Evolutionary conservation across 2,797 vertebrate genomes (phyloP), one percentile per base, ranked within the genome.

Genomic region (Cossypha heuglini): DNA sequence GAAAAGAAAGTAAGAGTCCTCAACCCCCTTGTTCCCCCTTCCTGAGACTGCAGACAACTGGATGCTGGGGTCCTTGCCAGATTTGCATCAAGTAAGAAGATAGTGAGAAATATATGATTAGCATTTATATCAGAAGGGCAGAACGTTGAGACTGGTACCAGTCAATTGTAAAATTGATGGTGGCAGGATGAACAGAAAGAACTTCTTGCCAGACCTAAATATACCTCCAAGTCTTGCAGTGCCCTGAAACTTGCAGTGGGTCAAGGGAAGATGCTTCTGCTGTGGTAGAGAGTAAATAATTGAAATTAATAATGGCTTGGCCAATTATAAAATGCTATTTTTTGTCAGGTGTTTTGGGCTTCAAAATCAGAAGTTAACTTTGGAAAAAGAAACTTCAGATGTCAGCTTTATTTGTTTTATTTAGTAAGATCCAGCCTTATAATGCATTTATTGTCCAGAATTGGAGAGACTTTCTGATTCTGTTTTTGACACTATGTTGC

Each of bases 91-190:
- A 57, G 24, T 48, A 57, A 63, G 40, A 62, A 55, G 25, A 10
- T 29, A 40, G 46, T 46, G 77, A 71, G 69, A 72, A 78, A 31
- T 28, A 10, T 20, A 37, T 87, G 33, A 88, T 86, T 89, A 94
- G n/a, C 78, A 85, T 93, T 87, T 91, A 58, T 89, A 75, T 89
- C 49, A 91, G 80, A 84, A 92, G 84, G 18, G 16, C n/a, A 72
- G 73, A 84, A 72, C 1, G 1, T 16, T 1, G 7, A 75, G 38
- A 57, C 29, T 0, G 3, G 17, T 54, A 51, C 40, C 43, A 64
- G 20, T 45, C 35, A 49, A 2, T 59, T 84, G 49, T 57, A 88
- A 71, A 94, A 68, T 20, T 38, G 52, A 13, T 57, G 84, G 38
- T 68, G 58, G 40, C 59, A 61, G 51, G 20, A 51, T 58, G 15